Evolutionary conservation across 1,140 invertebrate genomes (phyloP).

Genomic region (Drosophila setifemur): DNA sequence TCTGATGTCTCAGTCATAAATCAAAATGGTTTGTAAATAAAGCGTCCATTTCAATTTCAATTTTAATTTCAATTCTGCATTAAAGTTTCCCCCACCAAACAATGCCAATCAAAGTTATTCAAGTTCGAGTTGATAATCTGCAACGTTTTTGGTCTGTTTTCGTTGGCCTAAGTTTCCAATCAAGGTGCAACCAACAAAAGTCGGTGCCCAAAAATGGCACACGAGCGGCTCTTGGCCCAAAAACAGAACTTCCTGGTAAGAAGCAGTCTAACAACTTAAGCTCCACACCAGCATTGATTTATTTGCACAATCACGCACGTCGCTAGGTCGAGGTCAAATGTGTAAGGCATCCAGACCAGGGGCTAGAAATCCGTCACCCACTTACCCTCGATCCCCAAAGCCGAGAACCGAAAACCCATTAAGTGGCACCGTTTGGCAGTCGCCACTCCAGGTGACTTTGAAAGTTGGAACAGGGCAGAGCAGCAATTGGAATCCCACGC

Average conservation of each 20-base stretch:
- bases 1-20: too few species aligned
- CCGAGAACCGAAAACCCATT: slow-evolving; percentile 21
- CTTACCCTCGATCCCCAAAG: slow-evolving; percentile 17
- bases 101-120: background rate
- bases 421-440: slow-evolving; percentile 57
- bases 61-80: too few species aligned
- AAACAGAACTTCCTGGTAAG: slow-evolving; percentile 31
- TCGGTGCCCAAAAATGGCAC: slow-evolving; percentile 16
- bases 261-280: slow-evolving; percentile 25
- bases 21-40: too few species aligned
- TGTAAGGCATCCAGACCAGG: slow-evolving; percentile 19
- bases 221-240: slow-evolving; percentile 23
- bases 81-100: too few species aligned
- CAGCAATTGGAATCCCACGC: slow-evolving; percentile 20
- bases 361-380: slow-evolving; percentile 57
- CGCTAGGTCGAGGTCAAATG: slow-evolving; percentile 68
- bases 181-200: slow-evolving; percentile 21
- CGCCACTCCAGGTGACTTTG: slow-evolving; percentile 57
- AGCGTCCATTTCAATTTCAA: too few species aligned
- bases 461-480: slow-evolving; percentile 34
- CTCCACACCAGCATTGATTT: slow-evolving; percentile 37
- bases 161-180: slow-evolving; percentile 5
- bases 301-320: slow-evolving; percentile 61
- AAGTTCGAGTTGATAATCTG: slow-evolving; percentile 19
- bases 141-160: slow-evolving; percentile 2